Evolutionary conservation across 2,797 vertebrate species (phyloP).

Genomic region (Amblyopsis hoosieri): DNA sequence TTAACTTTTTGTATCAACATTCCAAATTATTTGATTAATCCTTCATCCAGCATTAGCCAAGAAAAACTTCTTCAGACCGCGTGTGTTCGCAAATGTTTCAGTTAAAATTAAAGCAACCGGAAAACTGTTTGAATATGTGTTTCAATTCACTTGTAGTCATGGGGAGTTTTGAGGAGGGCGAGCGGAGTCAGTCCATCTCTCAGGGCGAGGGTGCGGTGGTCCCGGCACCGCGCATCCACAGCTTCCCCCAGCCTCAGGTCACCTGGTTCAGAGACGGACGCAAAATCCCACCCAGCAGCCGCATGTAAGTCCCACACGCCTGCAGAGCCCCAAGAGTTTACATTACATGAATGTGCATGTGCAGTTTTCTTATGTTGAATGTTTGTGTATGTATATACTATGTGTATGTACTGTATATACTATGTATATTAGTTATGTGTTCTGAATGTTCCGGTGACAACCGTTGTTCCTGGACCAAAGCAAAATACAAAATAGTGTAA

Average conservation of each 20-base stretch:
- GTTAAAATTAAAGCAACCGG: no score
- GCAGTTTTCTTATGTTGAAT: neutral
- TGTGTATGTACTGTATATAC: no score
- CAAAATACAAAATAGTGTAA: no score
- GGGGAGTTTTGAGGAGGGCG: slow-evolving; percentile 93
- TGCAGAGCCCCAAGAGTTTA: no score
- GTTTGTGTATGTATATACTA: neutral
- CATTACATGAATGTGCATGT: no score
- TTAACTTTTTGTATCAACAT: no score
- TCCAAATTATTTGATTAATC: no score
- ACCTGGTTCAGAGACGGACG: slow-evolving; percentile 95
- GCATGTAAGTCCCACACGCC: slow-evolving; percentile 85
- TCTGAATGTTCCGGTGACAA: neutral
- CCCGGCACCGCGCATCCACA: slow-evolving; percentile 86
- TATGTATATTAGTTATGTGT: no score
- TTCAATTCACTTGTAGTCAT: slow-evolving; percentile 78
- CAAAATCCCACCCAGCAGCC: slow-evolving; percentile 95
- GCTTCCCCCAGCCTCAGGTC: slow-evolving; percentile 94
- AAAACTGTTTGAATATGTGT: slow-evolving; percentile 8
- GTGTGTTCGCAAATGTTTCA: no score
- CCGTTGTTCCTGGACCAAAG: no score
- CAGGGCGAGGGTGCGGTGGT: slow-evolving; percentile 92
- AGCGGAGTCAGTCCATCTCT: slow-evolving; percentile 83
- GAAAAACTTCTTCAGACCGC: no score
- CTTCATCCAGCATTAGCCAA: no score